Percentiles rank a stretch among this genome's conserved stretches.
These are phyloP conservation scores for Enoplosus armatus DNA, from an alignment of 2,797 vertebrate genomes.

Conservation along the genomic window DNA sequence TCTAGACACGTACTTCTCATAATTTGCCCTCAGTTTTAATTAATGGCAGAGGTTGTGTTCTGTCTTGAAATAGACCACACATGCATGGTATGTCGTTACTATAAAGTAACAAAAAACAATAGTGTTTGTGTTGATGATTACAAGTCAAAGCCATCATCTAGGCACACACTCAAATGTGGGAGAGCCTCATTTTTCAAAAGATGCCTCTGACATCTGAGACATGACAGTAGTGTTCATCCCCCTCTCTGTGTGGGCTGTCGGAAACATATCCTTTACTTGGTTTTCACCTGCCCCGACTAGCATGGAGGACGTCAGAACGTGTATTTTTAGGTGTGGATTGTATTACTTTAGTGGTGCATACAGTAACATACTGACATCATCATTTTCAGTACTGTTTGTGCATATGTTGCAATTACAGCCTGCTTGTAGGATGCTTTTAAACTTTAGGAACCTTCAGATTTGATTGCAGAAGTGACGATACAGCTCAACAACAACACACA, in stretches of 20 bases:
- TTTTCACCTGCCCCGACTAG: conserved; percentile 56
- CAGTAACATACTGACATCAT: neutral
- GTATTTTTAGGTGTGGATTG: neutral
- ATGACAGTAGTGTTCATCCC: neutral
- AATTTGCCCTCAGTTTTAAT: conserved; percentile 48
- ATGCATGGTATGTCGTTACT: conserved; percentile 20
- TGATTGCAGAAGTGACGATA: neutral
- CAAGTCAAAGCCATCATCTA: conserved; percentile 27
- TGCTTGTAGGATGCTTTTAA: neutral
- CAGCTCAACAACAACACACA: neutral
- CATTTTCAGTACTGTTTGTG: conserved; percentile 1
- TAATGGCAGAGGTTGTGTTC: conserved; percentile 27
- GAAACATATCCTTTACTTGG: conserved; percentile 25
- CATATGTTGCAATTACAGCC: neutral
- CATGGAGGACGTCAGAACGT: conserved; percentile 20
- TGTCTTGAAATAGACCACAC: conserved; percentile 55
- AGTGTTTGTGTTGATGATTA: conserved; percentile 63
- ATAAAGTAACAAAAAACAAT: conserved; percentile 28
- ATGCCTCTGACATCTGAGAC: conserved; percentile 40
- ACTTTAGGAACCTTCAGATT: neutral
- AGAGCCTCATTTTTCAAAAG: conserved; percentile 27
- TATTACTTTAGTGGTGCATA: neutral
- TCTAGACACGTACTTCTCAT: conserved; percentile 35
- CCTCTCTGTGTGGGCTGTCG: conserved; percentile 36
- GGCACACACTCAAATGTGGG: conserved; percentile 12